Evolutionary conservation across 1,140 invertebrate species (phyloP).

Genomic region (Brachionus plicatilis): DNA sequence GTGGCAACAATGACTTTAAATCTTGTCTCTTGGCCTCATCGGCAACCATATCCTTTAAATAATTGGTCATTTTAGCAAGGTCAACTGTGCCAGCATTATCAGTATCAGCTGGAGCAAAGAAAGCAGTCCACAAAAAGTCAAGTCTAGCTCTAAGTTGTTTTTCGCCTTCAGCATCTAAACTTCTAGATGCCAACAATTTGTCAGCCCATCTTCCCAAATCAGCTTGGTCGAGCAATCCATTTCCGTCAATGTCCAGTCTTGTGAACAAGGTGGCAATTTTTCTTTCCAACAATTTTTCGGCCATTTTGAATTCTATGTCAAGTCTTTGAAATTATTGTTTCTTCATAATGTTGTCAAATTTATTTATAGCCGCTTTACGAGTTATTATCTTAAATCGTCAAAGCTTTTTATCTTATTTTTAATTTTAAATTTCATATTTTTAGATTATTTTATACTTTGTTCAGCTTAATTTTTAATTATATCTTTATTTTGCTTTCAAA

Average conservation of each 20-base stretch:
- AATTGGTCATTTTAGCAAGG: background rate
- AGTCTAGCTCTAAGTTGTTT: background rate
- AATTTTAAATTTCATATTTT: no score
- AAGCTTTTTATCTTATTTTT: no score
- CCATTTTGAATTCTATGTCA: background rate
- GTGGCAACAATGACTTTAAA: background rate
- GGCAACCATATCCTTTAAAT: background rate
- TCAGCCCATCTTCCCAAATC: slow-evolving; percentile 31
- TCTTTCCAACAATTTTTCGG: background rate
- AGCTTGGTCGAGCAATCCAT: background rate
- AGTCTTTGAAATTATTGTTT: no score
- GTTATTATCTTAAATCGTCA: no score
- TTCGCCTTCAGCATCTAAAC: background rate
- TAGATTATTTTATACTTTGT: no score
- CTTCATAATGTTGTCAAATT: no score
- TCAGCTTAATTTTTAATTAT: no score
- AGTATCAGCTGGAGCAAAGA: slow-evolving; percentile 28
- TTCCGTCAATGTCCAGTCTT: background rate
- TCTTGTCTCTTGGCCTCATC: background rate
- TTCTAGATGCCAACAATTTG: slow-evolving; percentile 3
- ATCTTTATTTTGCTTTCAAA: no score
- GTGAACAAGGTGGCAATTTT: slow-evolving; percentile 24
- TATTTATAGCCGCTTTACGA: no score
- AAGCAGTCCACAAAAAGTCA: background rate
- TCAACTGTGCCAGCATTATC: background rate